phyloP scores from a whole-genome alignment of 2,797 vertebrate genomes.

The Sebastes alutus region DNA sequence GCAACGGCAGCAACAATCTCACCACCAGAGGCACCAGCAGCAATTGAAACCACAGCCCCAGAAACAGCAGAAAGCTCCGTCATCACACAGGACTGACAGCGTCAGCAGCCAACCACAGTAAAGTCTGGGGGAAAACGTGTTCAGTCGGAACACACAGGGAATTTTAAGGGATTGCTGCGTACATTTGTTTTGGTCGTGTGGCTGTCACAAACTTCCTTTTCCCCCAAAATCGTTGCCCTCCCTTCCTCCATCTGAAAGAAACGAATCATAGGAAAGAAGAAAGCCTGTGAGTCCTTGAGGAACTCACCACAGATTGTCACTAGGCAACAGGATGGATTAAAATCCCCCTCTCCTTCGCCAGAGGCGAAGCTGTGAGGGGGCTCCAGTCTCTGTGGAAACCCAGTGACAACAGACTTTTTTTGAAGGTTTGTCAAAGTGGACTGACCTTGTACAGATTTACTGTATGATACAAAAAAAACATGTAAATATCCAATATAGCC shows the following conservation, averaged over 20 bases:
- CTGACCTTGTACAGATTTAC: slow-evolving; percentile 87
- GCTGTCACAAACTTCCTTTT: slow-evolving; percentile 28
- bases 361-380: slow-evolving; percentile 22
- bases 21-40: slow-evolving; percentile 90
- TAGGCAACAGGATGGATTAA: slow-evolving; percentile 57
- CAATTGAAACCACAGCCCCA: slow-evolving; percentile 85
- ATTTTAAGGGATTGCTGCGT: slow-evolving; percentile 23
- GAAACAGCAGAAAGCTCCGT: slow-evolving; percentile 82
- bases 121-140: slow-evolving; percentile 6
- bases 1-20: slow-evolving; percentile 87
- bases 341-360: slow-evolving; percentile 22
- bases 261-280: slow-evolving; percentile 61
- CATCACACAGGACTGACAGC: slow-evolving; percentile 91
- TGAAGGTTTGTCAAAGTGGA: slow-evolving; percentile 59
- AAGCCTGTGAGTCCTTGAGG: slow-evolving; percentile 47
- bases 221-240: neutral
- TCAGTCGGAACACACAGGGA: neutral
- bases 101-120: slow-evolving; percentile 91
- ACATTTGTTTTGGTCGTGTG: slow-evolving; percentile 20
- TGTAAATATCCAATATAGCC: slow-evolving; percentile 90
- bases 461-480: slow-evolving; percentile 86
- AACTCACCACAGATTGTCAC: slow-evolving; percentile 58
- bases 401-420: slow-evolving; percentile 47
- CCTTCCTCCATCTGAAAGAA: slow-evolving; percentile 47
- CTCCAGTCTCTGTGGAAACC: slow-evolving; percentile 36